A percentile compares a stretch with the other conserved stretches of the same genome.
Evolutionary conservation across 2,797 vertebrate genomes (phyloP).

Genomic region (Betta splendens): DNA sequence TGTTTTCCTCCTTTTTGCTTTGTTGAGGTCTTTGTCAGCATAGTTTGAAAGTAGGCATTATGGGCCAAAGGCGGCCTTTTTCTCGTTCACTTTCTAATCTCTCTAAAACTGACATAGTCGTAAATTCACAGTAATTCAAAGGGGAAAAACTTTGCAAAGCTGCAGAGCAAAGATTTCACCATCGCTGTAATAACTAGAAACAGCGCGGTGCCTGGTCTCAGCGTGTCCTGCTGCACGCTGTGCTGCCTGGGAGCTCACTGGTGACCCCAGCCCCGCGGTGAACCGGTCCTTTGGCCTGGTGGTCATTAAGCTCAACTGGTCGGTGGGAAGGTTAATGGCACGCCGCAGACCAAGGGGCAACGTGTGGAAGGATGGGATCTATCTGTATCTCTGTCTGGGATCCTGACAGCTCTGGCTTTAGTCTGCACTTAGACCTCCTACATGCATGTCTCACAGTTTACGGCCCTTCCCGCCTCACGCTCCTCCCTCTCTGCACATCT

Average conservation of each 20-base stretch:
- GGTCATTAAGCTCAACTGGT: slow-evolving; percentile 37
- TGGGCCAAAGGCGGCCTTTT: neutral
- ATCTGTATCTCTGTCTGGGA: slow-evolving; percentile 70
- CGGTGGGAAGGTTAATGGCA: slow-evolving; percentile 51
- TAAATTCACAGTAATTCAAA: slow-evolving; percentile 20
- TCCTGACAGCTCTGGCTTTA: slow-evolving; percentile 77
- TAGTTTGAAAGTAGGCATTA: too few relatives aligned
- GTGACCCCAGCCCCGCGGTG: slow-evolving; percentile 25
- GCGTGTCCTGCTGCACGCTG: slow-evolving; percentile 6
- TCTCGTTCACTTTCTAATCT: slow-evolving; percentile 23
- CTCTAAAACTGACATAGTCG: neutral
- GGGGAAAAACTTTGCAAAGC: slow-evolving; percentile 20
- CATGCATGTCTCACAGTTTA: slow-evolving; percentile 76
- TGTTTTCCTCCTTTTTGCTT: neutral
- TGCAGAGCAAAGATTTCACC: neutral
- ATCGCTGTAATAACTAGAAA: slow-evolving; percentile 9
- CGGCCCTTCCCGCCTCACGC: slow-evolving; percentile 56
- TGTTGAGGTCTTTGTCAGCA: slow-evolving; percentile 14
- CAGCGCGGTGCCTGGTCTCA: neutral
- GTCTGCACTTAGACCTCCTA: slow-evolving; percentile 77
- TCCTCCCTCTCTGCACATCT: slow-evolving; percentile 64
- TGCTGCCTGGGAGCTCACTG: neutral
- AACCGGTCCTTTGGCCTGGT: slow-evolving; percentile 22
- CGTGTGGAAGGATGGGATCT: slow-evolving; percentile 65
- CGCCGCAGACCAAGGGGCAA: slow-evolving; percentile 43